Conservation (phyloP, 1,140 invertebrate genomes). For the Homalodisca vitripennis region DNA sequence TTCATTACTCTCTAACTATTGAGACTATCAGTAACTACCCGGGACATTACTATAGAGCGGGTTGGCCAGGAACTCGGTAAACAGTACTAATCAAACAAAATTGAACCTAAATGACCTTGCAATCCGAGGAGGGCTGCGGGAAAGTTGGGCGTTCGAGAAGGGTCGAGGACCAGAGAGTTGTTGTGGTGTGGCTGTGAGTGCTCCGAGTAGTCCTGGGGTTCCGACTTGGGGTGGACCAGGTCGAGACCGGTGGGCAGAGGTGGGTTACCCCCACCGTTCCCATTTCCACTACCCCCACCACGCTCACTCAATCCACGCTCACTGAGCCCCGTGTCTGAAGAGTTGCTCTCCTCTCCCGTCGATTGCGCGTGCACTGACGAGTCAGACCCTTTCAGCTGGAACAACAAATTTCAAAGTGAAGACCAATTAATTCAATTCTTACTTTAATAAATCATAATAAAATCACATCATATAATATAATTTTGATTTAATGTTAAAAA, state of each 20-base stretch:
- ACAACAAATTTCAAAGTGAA: neutral
- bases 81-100: slow-evolving; percentile 27
- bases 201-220: slow-evolving; percentile 55
- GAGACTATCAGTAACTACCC: no score
- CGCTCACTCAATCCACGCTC: slow-evolving; percentile 53
- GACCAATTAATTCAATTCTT: neutral
- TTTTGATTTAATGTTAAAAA: no score
- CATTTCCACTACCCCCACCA: no score
- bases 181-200: slow-evolving; percentile 58
- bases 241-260: slow-evolving; percentile 35
- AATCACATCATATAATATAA: no score
- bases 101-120: slow-evolving; percentile 55
- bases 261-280: slow-evolving; percentile 24
- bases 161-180: slow-evolving; percentile 58
- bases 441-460: no score
- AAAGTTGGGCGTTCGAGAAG: slow-evolving; percentile 62
- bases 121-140: slow-evolving; percentile 68
- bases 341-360: slow-evolving; percentile 68
- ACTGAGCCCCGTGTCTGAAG: slow-evolving; percentile 63
- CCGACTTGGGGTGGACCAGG: slow-evolving; percentile 55
- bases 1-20: no score
- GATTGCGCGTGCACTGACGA: slow-evolving; percentile 63
- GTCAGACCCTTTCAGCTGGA: slow-evolving; percentile 50
- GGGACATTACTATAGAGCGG: no score
- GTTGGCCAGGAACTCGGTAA: no score